Conservation (phyloP, 2,797 vertebrate species). For the Champsocephalus esox region DNA sequence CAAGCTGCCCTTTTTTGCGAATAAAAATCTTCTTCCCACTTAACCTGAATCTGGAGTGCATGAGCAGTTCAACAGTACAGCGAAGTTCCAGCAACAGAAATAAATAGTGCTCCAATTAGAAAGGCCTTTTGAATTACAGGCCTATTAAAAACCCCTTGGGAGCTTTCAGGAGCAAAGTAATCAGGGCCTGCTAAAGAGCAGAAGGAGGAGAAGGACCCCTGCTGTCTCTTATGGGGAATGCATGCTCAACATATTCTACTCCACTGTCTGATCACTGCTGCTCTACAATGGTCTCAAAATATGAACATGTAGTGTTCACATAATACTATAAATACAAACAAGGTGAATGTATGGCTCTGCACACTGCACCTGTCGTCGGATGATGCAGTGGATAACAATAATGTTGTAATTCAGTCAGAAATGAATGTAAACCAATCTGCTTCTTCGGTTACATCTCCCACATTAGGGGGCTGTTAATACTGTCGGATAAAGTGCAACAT, state of each 20-base stretch:
- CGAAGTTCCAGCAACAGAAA: constrained; percentile 41
- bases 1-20: constrained; percentile 13
- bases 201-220: constrained; percentile 69
- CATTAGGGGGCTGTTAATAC: constrained; percentile 54
- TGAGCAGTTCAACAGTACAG: constrained; percentile 14
- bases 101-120: constrained; percentile 46
- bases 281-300: constrained; percentile 6
- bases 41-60: constrained; percentile 37
- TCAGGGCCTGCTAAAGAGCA: constrained; percentile 17
- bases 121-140: constrained; percentile 59
- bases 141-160: constrained; percentile 56
- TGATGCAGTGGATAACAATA: constrained; percentile 20
- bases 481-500: constrained; percentile 73
- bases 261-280: constrained; percentile 1
- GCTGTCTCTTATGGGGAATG: constrained; percentile 55
- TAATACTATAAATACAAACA: constrained; percentile 41
- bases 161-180: constrained; percentile 50
- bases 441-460: constrained; percentile 32
- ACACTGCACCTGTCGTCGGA: constrained; percentile 10
- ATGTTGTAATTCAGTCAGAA: constrained; percentile 30
- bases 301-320: constrained; percentile 21
- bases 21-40: constrained; percentile 20
- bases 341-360: constrained; percentile 33
- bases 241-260: constrained; percentile 4
- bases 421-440: constrained; percentile 21